A percentile compares a stretch with the other conserved stretches of the same genome.
Evolutionary conservation across 2,888 invertebrate genomes (phyloP).

Genomic region (Drosophila prolongata): DNA sequence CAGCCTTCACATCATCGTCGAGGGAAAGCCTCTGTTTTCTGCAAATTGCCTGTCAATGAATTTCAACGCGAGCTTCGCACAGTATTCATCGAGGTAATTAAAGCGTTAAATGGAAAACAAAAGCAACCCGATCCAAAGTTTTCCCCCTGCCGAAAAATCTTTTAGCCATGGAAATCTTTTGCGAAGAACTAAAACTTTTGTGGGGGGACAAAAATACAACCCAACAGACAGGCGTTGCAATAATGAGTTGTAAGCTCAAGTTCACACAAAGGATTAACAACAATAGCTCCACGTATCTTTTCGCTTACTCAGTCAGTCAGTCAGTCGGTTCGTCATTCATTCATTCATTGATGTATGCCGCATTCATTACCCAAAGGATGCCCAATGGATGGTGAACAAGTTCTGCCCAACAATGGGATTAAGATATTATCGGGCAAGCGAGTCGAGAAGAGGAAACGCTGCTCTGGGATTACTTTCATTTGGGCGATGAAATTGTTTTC

Average conservation of each 20-base stretch:
- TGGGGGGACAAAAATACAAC: slow-evolving; percentile 16
- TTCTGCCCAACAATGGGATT: slow-evolving; percentile 58
- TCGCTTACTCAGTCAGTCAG: slow-evolving; percentile 2
- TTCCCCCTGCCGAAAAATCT: slow-evolving; percentile 20
- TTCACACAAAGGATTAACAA: slow-evolving; percentile 77
- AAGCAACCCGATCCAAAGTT: slow-evolving; percentile 37
- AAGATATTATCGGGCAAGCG: slow-evolving; percentile 66
- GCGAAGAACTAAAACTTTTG: slow-evolving; percentile 36
- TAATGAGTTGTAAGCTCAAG: slow-evolving; percentile 77
- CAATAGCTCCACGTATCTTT: slow-evolving; percentile 56
- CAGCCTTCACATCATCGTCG: slow-evolving; percentile 6
- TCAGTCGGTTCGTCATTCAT: slow-evolving; percentile 3
- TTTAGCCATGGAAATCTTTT: slow-evolving; percentile 21
- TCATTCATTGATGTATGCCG: slow-evolving; percentile 35
- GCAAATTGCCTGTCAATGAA: slow-evolving; percentile 55
- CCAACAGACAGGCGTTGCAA: slow-evolving; percentile 62
- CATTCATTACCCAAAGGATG: slow-evolving; percentile 36
- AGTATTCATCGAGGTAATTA: slow-evolving; percentile 71
- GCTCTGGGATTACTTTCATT: slow-evolving; percentile 6
- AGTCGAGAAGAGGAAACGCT: slow-evolving; percentile 18
- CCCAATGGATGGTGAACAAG: slow-evolving; percentile 54
- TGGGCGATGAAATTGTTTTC: slow-evolving; percentile 14
- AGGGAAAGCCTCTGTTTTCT: slow-evolving; percentile 5
- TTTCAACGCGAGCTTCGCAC: slow-evolving; percentile 48
- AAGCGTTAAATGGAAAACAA: slow-evolving; percentile 76